Base-by-base conservation (phyloP, 1,140 invertebrate species). In the Drosophila equinoxialis region DNA sequence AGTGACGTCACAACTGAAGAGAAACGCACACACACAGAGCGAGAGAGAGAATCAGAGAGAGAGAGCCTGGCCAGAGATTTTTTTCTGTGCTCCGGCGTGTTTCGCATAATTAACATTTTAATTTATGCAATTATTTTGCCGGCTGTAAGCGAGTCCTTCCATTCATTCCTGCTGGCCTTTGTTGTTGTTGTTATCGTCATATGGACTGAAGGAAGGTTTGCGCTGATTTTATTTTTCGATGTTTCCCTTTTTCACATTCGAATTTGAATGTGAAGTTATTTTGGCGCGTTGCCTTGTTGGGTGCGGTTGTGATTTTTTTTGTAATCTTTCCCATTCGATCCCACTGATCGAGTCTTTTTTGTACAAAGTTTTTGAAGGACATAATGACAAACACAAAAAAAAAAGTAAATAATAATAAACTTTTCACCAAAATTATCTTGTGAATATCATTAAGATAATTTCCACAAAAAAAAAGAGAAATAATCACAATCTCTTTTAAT, bases 71-170 rank as follows among this genome's bases (percentile, higher is more conserved):
- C 35, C 17, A 62, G 61, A 42, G 73, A 77, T 77, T 68, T 65
- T 65, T 62, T 30, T 30, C 6, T 77, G 67, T 39, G 37, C 11
- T 39, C 10, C 67, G 71, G 63, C 66, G 68, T 72, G 48, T 5
- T 75, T 85, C 65, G 77, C 81, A 89, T 89, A 90, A 90, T 90
- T 90, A 90, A 90, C 74, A 83, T 90, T 90, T 90, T 90, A 90
- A 90, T 90, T 90, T 90, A 90, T 90, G 87, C 87, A 90, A 90
- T 90, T 90, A 90, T 89, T 90, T 87, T 74, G 81, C 84, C 87
- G 83, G 87, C 80, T 90, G 77, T 63, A 42, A 35, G 81, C 14
- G 45, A 39, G 37, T 39, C 37, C 37, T 39, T 51, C 45, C 45
- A 23, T 51, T 51, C 45, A 20, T 23, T 51, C 45, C 17, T 51